Evolutionary conservation across 2,888 invertebrate species (phyloP).

Genomic region (Apamea epomidion): DNA sequence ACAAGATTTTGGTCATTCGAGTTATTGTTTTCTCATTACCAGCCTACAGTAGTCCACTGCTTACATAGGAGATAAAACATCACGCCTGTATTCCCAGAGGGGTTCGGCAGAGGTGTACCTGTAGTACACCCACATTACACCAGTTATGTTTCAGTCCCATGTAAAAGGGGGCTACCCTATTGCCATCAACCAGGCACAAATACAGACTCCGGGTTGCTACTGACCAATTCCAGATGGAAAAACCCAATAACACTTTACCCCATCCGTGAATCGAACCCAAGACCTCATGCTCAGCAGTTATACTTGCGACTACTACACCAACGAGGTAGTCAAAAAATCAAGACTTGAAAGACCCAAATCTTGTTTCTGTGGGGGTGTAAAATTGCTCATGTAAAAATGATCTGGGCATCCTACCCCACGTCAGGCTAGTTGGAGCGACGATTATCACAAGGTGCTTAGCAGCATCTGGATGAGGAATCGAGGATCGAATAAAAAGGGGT

Average conservation of each 20-base stretch:
- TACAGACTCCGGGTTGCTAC: no score
- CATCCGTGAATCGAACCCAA: no score
- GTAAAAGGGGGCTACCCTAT: background rate
- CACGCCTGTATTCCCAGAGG: background rate
- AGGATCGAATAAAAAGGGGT: no score
- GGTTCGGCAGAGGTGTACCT: background rate
- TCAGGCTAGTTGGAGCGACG: background rate
- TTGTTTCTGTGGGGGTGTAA: background rate
- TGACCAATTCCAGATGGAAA: no score
- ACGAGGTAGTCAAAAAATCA: background rate
- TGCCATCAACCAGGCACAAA: no score
- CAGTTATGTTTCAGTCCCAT: background rate
- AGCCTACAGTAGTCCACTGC: no score
- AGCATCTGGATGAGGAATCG: background rate
- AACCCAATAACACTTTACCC: no score
- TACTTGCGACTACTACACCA: background rate
- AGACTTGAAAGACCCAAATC: background rate
- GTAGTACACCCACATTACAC: background rate
- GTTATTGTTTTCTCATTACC: no score
- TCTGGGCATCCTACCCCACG: background rate
- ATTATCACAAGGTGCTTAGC: no score
- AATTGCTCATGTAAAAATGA: background rate
- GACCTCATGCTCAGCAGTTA: no score
- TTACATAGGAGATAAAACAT: background rate
- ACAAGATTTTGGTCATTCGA: no score